phyloP scores from a whole-genome alignment of 2,113 vertebrate genomes.

The Empidonax alnorum region DNA sequence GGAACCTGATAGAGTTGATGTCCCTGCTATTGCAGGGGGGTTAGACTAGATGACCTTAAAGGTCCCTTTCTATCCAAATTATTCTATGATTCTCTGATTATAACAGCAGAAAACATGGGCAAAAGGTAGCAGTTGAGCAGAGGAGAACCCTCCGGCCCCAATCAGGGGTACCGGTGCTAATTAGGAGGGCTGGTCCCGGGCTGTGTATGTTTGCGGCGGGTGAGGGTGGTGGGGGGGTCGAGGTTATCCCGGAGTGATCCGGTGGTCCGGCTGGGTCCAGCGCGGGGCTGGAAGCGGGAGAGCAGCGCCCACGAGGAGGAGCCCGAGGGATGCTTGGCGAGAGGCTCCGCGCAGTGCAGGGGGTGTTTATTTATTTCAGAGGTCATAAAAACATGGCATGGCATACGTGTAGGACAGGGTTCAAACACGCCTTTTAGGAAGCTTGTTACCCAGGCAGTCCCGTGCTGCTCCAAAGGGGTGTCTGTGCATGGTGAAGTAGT shows the following conservation, averaged over 20 bases:
- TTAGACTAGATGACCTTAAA: rapidly evolving
- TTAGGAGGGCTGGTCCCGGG: rapidly evolving
- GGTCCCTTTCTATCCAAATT: neutral
- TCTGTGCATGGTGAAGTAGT: rapidly evolving
- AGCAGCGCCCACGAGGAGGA: neutral
- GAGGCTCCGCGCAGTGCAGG: neutral
- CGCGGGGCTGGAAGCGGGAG: neutral
- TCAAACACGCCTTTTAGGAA: neutral
- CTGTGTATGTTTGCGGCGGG: neutral
- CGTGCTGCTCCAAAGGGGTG: rapidly evolving
- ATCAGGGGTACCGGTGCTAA: rapidly evolving
- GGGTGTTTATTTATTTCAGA: rapidly evolving
- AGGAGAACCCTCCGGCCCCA: rapidly evolving
- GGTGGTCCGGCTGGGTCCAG: too few relatives aligned
- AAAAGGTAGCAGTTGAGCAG: too few relatives aligned
- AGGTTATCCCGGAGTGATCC: too few relatives aligned
- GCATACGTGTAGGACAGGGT: rapidly evolving
- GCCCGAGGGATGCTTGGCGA: neutral
- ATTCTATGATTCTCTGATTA: neutral
- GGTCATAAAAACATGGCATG: neutral
- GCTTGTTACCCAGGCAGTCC: neutral
- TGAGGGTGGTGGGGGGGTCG: neutral
- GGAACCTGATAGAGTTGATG: too few relatives aligned
- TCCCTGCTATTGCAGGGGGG: too few relatives aligned
- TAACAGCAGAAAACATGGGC: neutral